These are phyloP conservation scores for Drosophila gunungcola DNA, from an alignment of 1,140 invertebrate species.

Conservation along the genomic window DNA sequence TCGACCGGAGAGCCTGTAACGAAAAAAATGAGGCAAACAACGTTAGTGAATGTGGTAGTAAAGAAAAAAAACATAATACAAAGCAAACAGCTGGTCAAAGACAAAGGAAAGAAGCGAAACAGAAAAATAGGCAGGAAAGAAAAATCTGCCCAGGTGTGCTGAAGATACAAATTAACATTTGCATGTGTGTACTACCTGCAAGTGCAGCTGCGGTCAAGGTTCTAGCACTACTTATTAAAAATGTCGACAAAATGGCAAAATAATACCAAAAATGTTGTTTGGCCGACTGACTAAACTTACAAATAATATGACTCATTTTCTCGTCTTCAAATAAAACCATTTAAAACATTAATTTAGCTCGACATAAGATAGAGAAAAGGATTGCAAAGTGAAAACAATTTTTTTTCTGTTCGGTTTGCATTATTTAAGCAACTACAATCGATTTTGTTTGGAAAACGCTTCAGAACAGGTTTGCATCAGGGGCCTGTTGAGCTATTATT, in stretches of 20 bases:
- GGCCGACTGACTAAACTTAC: too few species aligned
- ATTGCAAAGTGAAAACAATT: too few species aligned
- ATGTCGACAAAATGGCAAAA: too few species aligned
- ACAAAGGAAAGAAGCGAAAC: constrained; percentile 10
- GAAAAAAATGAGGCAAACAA: constrained; percentile 1
- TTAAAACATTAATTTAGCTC: too few species aligned
- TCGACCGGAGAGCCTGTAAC: constrained; percentile 64
- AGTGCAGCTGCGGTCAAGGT: not conserved
- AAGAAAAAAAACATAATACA: not conserved
- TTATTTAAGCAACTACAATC: too few species aligned
- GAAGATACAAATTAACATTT: constrained; percentile 40
- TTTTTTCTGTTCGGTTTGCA: too few species aligned
- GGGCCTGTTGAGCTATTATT: not conserved
- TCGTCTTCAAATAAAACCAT: too few species aligned
- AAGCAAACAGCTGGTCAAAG: constrained; percentile 25
- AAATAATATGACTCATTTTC: too few species aligned
- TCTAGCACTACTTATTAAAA: not conserved
- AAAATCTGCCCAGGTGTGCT: constrained; percentile 40
- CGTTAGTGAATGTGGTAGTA: constrained; percentile 14
- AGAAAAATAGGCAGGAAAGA: constrained; percentile 6
- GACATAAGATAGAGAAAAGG: too few species aligned
- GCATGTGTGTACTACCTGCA: constrained; percentile 16
- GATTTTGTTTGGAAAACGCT: not conserved
- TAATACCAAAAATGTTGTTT: too few species aligned
- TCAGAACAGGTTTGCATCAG: not conserved